Percentiles rank a stretch among this genome's conserved stretches.
Conservation (phyloP, 2,888 invertebrate genomes). For the Torymus tubicola region DNA sequence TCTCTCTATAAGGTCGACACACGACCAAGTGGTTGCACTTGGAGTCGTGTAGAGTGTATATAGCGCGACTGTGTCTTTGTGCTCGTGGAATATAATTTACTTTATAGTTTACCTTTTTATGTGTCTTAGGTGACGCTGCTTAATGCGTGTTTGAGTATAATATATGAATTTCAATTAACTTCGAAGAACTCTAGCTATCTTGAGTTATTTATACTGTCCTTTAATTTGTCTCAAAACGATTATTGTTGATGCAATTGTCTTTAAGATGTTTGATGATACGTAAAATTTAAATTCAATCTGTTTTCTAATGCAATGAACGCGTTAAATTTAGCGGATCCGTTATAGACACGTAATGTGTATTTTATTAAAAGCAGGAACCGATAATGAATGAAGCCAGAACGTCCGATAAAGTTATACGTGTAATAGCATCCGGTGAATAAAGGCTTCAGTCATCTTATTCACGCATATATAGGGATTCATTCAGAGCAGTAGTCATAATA, state of each 20-base stretch:
- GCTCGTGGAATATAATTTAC: slow-evolving; percentile 30
- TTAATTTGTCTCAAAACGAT: too few species aligned
- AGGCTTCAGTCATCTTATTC: slow-evolving; percentile 10
- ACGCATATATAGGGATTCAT: neutral
- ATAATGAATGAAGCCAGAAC: neutral
- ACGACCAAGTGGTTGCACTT: neutral
- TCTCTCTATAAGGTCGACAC: neutral
- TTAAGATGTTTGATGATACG: too few species aligned
- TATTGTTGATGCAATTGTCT: too few species aligned
- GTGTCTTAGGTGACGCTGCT: neutral
- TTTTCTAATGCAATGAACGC: too few species aligned
- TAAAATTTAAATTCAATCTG: too few species aligned
- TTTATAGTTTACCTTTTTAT: slow-evolving; percentile 8
- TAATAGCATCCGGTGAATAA: neutral
- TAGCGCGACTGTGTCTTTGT: neutral
- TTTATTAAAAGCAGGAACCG: too few species aligned
- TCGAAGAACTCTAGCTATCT: too few species aligned
- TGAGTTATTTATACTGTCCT: too few species aligned
- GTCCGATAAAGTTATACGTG: neutral
- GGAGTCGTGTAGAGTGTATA: neutral
- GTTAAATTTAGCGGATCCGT: too few species aligned
- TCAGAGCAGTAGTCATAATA: neutral
- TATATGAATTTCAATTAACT: too few species aligned
- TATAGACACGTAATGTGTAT: too few species aligned
- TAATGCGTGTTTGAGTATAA: neutral